Conservation (phyloP, 1,140 invertebrate genomes). For the Lysiphlebus fabarum region DNA sequence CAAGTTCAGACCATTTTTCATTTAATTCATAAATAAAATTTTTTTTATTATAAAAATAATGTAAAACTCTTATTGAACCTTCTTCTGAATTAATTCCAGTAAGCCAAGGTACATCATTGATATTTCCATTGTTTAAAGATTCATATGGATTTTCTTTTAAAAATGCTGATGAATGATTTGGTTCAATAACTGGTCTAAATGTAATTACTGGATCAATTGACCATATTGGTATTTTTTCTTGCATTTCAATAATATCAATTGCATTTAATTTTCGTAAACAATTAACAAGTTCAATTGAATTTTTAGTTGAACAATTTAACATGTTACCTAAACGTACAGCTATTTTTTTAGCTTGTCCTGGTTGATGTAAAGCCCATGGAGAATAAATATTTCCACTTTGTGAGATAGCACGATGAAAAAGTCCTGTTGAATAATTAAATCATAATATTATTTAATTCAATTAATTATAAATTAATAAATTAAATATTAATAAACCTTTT, state of each 20-base stretch:
- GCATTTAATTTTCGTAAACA: constrained; percentile 62
- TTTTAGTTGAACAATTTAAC: constrained; percentile 58
- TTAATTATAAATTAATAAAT: neutral
- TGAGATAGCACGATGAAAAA: constrained; percentile 72
- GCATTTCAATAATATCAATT: constrained; percentile 60
- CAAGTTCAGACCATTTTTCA: constrained; percentile 56
- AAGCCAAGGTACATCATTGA: constrained; percentile 62
- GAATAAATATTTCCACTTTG: constrained; percentile 76
- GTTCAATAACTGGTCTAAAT: constrained; percentile 69
- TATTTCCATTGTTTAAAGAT: constrained; percentile 47
- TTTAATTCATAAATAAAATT: constrained; percentile 44
- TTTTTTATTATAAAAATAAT: neutral
- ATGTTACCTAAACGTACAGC: constrained; percentile 62
- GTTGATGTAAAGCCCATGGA: constrained; percentile 69
- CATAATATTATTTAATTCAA: constrained; percentile 1
- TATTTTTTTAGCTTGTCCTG: constrained; percentile 61
- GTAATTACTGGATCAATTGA: constrained; percentile 66
- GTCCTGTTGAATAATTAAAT: constrained; percentile 48
- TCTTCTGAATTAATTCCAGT: constrained; percentile 66
- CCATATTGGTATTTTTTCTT: constrained; percentile 61
- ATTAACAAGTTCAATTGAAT: constrained; percentile 55
- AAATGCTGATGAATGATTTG: constrained; percentile 62
- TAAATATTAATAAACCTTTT: constrained; percentile 56
- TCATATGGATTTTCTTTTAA: constrained; percentile 58
- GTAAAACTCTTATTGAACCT: constrained; percentile 55